phyloP scores from a whole-genome alignment of 1,140 invertebrate species.

The Steinernema feltiae region DNA sequence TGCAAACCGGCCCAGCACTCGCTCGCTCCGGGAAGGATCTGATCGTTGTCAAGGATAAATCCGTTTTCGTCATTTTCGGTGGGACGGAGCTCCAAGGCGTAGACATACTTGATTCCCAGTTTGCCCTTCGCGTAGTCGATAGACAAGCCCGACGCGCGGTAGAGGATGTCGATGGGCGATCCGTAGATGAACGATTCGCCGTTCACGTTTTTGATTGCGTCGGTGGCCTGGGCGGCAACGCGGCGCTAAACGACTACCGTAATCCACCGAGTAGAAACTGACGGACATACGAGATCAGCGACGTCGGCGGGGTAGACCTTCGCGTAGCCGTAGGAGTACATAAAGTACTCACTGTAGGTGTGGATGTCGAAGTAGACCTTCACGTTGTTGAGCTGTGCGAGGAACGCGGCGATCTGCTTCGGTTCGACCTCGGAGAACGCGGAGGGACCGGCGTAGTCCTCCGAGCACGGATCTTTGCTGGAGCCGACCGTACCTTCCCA shows the following conservation, averaged over 20 bases:
- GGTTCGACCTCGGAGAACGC: conserved; percentile 29
- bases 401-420: conserved; percentile 14
- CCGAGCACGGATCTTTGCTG: conserved; percentile 20
- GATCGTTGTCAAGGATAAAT: too few relatives aligned
- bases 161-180: conserved; percentile 20
- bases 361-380: conserved; percentile 31
- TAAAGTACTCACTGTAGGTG: conserved; percentile 32
- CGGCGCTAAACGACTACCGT: not conserved
- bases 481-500: conserved; percentile 25
- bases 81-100: conserved; percentile 31
- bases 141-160: conserved; percentile 30
- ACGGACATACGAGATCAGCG: conserved; percentile 18
- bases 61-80: too few relatives aligned
- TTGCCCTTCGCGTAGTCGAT: conserved; percentile 34
- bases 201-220: conserved; percentile 20
- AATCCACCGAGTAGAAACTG: not conserved
- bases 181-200: conserved; percentile 19
- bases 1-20: too few relatives aligned
- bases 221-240: conserved; percentile 7
- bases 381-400: not conserved
- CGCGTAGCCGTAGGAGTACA: conserved; percentile 29
- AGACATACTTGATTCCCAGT: conserved; percentile 26
- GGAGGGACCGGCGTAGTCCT: conserved; percentile 24
- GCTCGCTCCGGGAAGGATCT: too few relatives aligned
- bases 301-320: conserved; percentile 24